Base-by-base conservation (phyloP, 2,797 vertebrate genomes). In the Coilia nasus region DNA sequence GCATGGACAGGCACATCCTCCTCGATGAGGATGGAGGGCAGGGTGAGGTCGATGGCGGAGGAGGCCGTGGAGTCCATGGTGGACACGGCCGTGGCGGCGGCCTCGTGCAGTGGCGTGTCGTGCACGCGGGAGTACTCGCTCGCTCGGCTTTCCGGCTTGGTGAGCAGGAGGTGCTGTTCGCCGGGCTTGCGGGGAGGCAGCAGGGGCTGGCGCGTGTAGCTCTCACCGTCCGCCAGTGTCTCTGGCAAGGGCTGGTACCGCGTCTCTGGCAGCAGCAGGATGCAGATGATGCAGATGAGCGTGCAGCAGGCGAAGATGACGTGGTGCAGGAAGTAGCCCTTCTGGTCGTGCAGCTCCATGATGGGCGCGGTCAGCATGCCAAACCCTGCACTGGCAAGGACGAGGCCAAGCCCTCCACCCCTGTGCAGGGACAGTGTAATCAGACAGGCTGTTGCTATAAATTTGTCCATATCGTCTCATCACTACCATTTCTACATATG, bases 291-390 rank as follows among this genome's bases (percentile, higher is more conserved):
- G 94, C 98, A 99, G 94, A 99, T 98, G 86, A 99, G 97, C 0
- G 98, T 99, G 92, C 98, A 99, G 95, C 98, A 99, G 94, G 98
- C 97, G 0, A 99, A 99, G 93, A 99, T 98, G 85, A 99, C 95
- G 15, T 99, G 98, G 90, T 99, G 98, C 82, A 99, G 96, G 93
- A 99, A 99, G 91, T 98, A 99, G 84, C 98, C 98, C 93, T 99
- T 98, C 96, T 99, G 98, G 93, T 99, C 99, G 93, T 99, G 98
- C 31, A 99, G 97, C 88, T 99, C 98, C 94, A 99, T 99, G 93
- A 99, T 99, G 87, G 98, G 98, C 0, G 97, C 97, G 0, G 98
- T 99, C 90, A 99, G 93, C 96, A 97, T 98, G 82, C 98, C 98
- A 0, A 99, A 99, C 64, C 98, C 98, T 0, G 98, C 98, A 0